Evolutionary conservation across 2,113 vertebrate genomes (phyloP).

Genomic region (Falcunculus frontatus): DNA sequence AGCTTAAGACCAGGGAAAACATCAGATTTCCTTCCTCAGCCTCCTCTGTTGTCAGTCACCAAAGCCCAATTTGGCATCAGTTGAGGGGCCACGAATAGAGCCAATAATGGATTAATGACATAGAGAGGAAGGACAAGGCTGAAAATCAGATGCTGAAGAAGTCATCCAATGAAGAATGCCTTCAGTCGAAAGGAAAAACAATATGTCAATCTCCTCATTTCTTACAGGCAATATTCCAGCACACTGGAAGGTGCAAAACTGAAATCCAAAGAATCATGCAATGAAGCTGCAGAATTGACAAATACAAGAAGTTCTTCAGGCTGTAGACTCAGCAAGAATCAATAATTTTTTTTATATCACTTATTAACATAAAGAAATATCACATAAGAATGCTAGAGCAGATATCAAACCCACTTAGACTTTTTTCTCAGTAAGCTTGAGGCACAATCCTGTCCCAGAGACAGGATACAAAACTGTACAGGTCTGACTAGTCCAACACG

Average conservation of each 20-base stretch:
- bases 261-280: background rate
- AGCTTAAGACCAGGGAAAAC: background rate
- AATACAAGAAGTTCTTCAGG: background rate
- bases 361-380: background rate
- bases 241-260: background rate
- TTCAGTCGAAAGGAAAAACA: background rate
- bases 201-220: background rate
- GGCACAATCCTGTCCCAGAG: background rate
- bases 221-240: background rate
- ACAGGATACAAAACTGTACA: background rate
- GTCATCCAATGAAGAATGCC: background rate
- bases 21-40: background rate
- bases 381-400: fast-evolving
- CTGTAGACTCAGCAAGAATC: background rate
- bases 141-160: background rate
- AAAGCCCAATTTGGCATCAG: background rate
- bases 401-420: background rate
- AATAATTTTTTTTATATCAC: background rate
- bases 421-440: background rate
- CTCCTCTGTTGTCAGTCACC: background rate
- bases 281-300: background rate
- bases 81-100: background rate
- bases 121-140: background rate
- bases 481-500: background rate
- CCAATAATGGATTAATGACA: background rate